phyloP scores from a whole-genome alignment of 2,888 invertebrate species.

The Emmelina monodactyla region DNA sequence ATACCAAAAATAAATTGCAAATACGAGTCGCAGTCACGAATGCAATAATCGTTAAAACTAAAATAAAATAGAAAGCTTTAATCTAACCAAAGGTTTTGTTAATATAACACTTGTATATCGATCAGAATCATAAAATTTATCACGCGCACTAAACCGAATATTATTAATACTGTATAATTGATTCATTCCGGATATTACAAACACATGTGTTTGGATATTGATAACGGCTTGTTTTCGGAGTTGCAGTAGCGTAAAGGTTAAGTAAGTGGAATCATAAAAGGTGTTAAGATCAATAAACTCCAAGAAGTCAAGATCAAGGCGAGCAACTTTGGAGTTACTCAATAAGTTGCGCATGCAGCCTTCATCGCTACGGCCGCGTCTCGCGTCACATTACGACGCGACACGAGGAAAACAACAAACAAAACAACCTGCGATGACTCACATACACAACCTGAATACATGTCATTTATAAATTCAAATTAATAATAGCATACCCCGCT shows the following conservation, averaged over 20 bases:
- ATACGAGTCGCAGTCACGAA: not conserved
- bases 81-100: too few species aligned
- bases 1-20: too few species aligned
- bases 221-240: too few species aligned
- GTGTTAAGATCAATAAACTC: not conserved
- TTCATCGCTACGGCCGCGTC: not conserved
- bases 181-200: too few species aligned
- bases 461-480: slow-evolving; percentile 17
- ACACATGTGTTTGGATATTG: too few species aligned
- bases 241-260: too few species aligned
- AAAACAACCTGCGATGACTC: slow-evolving; percentile 20
- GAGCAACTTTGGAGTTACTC: not conserved
- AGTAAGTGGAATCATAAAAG: too few species aligned
- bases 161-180: too few species aligned
- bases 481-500: not conserved
- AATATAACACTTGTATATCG: too few species aligned
- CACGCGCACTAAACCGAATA: too few species aligned
- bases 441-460: slow-evolving; percentile 19
- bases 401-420: slow-evolving; percentile 13
- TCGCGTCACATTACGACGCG: slow-evolving; percentile 9
- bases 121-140: too few species aligned
- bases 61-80: not conserved
- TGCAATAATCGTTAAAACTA: not conserved
- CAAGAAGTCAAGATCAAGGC: not conserved
- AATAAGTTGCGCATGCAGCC: not conserved